Conservation (phyloP, 1,140 invertebrate genomes). For the Sitobion miscanthi region DNA sequence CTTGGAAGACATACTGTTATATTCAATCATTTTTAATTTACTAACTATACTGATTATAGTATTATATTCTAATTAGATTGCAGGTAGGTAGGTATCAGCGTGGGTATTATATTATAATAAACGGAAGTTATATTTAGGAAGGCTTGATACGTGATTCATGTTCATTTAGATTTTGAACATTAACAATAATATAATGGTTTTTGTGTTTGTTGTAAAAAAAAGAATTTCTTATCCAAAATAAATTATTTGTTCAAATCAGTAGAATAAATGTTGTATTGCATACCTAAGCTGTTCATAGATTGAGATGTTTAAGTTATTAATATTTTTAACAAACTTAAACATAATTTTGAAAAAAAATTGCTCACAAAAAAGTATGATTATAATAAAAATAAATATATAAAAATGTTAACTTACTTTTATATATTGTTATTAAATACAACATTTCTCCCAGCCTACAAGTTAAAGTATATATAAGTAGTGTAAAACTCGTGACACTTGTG, state of each 20-base stretch:
- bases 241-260: not conserved
- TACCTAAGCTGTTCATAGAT: not conserved
- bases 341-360: not conserved
- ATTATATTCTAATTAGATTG: not conserved
- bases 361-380: not conserved
- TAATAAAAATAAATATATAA: not conserved
- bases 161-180: not conserved
- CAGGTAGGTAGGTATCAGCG: not conserved
- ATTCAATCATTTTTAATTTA: not conserved
- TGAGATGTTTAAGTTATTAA: not conserved
- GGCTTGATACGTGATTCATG: too few relatives aligned
- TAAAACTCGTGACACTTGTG: not conserved
- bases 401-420: not conserved
- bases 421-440: not conserved
- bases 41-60: not conserved
- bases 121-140: not conserved
- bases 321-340: not conserved
- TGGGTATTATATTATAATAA: not conserved
- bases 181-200: not conserved
- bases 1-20: not conserved
- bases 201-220: not conserved
- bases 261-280: not conserved
- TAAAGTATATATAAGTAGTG: not conserved
- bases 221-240: not conserved
- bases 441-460: not conserved